Evolutionary conservation across 2,797 vertebrate species (phyloP).

Genomic region (Cryptoblepharus egeriae): DNA sequence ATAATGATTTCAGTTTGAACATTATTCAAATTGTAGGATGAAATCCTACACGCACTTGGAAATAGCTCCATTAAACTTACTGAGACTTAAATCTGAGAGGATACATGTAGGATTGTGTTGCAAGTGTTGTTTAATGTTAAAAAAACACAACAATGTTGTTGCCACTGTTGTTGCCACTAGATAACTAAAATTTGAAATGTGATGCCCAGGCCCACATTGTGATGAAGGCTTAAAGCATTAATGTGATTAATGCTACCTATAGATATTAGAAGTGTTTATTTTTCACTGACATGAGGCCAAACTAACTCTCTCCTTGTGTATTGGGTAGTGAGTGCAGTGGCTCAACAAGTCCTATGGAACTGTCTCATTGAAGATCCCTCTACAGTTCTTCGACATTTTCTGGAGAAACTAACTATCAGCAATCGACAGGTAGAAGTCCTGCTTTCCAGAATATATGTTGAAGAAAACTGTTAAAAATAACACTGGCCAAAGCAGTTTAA

Average conservation of each 20-base stretch:
- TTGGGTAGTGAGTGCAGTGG: conserved; percentile 91
- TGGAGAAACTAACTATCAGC: conserved; percentile 97
- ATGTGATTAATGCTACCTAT: too few relatives aligned
- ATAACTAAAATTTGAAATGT: neutral
- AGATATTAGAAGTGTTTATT: neutral
- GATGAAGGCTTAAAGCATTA: neutral
- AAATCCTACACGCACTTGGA: neutral
- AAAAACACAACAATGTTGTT: too few relatives aligned
- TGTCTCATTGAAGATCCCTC: conserved; percentile 98
- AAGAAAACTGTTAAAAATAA: neutral
- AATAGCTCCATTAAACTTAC: neutral
- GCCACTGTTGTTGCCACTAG: neutral
- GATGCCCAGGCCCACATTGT: neutral
- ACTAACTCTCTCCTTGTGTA: conserved; percentile 43
- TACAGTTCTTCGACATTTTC: conserved; percentile 94
- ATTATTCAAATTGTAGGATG: too few relatives aligned
- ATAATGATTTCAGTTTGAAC: neutral
- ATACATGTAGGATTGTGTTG: neutral
- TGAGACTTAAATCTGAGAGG: neutral
- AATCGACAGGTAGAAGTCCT: conserved; percentile 89
- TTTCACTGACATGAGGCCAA: neutral
- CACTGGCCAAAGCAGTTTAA: neutral
- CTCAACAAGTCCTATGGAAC: conserved; percentile 98
- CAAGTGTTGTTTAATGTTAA: neutral
- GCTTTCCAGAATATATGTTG: neutral